Base-by-base conservation (phyloP, 2,113 vertebrate genomes). In the Malurus alboscapulatus region DNA sequence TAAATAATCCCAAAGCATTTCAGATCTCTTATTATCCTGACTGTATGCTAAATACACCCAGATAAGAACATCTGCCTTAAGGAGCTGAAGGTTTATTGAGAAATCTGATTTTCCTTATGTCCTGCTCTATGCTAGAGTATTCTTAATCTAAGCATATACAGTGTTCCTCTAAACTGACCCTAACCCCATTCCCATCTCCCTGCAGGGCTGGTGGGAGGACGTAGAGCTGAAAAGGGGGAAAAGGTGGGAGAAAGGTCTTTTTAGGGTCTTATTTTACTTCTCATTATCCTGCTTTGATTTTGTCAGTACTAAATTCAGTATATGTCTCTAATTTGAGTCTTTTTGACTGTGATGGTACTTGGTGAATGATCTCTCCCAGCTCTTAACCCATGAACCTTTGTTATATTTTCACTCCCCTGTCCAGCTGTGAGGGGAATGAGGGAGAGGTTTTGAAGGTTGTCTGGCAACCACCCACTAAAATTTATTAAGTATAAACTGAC, bases 1-100 rank as follows among this genome's bases (percentile, higher is more conserved):
- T 73, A 85, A 94, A 93, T 88, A 69, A 94, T 62, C 32, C 24
- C 47, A 86, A 69, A 76, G 45, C 36, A 80, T 85, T 85, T 85
- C 54, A 87, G 44, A 53, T 74, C 45, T 88, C 75, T 54, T 73
- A 57, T 40, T 75, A 30, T 24, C 25, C 57, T 75, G 48, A 84
- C 40, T 0, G 0, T n/a, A 72, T 36, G 38, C 14, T 91, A 78
- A 81, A 26, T 42, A 84, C 17, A n/a, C 42, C 62, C 87, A 84
- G 59, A 61, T 21, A 78, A 51, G 26, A 91, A 81, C 13, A 87
- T 40, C 47, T 87, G 78, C 40, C 38, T 69, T 79, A 50, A 89
- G 48, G 66, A 89, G 82, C 4, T 47, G 47, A 77, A 58, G 29
- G 32, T 19, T 79, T 79, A 51, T n/a, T 72, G 48, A 82, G 68